A percentile compares a stretch with the other conserved stretches of the same genome.
Evolutionary conservation across 2,113 vertebrate species (phyloP).

Genomic region (Cepphus grylle): DNA sequence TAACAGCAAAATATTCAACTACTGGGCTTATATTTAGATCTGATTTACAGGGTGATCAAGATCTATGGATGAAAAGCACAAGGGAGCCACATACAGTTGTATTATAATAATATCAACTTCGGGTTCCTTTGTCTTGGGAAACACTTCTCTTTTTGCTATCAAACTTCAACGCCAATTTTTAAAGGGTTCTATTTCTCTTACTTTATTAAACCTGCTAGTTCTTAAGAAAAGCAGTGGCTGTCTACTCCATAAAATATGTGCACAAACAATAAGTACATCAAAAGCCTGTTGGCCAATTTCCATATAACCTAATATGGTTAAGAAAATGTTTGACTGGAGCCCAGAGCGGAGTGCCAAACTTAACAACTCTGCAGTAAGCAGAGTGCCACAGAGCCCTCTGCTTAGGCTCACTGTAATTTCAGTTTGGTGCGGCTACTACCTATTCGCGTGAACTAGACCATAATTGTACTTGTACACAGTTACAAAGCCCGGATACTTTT

Average conservation of each 20-base stretch:
- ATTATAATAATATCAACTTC: background rate
- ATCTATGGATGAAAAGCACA: background rate
- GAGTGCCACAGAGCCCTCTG: slow-evolving; percentile 64
- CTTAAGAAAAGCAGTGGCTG: slow-evolving; percentile 6
- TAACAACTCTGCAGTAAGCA: slow-evolving; percentile 59
- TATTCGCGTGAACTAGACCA: background rate
- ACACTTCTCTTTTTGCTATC: background rate
- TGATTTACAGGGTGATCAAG: background rate
- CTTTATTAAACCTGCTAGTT: background rate
- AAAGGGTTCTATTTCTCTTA: background rate
- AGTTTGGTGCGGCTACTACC: background rate
- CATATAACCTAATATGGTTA: slow-evolving; percentile 90
- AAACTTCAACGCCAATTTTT: background rate
- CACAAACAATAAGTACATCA: slow-evolving; percentile 66
- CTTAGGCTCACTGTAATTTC: slow-evolving; percentile 38
- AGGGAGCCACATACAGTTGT: background rate
- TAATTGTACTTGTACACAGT: background rate
- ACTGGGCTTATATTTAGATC: background rate
- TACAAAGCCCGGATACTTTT: slow-evolving; percentile 28
- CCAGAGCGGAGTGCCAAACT: slow-evolving; percentile 67
- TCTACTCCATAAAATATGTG: slow-evolving; percentile 7
- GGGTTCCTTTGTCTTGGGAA: background rate
- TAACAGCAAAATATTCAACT: background rate
- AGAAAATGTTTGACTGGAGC: slow-evolving; percentile 70
- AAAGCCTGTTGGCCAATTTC: slow-evolving; percentile 70